These are phyloP conservation scores for Cephus runcator DNA, from an alignment of 2,888 invertebrate genomes.

Conservation along the genomic window DNA sequence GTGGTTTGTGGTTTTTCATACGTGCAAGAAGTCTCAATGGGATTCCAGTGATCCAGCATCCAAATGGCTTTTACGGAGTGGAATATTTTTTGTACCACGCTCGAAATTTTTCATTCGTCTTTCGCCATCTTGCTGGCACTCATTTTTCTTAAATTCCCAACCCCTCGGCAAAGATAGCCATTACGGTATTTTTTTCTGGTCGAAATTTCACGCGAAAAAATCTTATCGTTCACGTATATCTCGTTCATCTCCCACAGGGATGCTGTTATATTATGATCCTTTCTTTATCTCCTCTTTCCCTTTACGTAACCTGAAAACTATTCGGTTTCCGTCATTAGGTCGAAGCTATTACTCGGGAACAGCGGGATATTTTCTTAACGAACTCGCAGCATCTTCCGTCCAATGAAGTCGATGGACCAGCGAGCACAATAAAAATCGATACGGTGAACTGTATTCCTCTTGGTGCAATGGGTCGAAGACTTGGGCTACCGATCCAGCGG, in stretches of 20 bases:
- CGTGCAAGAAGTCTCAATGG: constrained; percentile 47
- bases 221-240: background rate
- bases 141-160: constrained; percentile 12
- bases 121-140: background rate
- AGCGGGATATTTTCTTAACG: constrained; percentile 39
- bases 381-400: constrained; percentile 20
- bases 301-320: constrained; percentile 36
- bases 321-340: constrained; percentile 46
- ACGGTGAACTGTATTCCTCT: background rate
- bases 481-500: background rate
- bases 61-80: constrained; percentile 11
- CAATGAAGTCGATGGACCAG: background rate
- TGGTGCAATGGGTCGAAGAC: background rate
- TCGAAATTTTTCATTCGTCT: background rate
- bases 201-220: background rate
- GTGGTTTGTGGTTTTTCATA: constrained; percentile 54
- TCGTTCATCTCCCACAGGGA: background rate
- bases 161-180: constrained; percentile 4
- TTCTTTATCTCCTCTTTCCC: background rate
- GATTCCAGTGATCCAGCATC: background rate
- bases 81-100: constrained; percentile 6
- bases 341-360: constrained; percentile 39
- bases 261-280: background rate
- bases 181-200: constrained; percentile 11
- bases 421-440: background rate